These are phyloP conservation scores for Anarhynchus alexandrinus DNA, from an alignment of 2,113 vertebrate species.

Conservation along the genomic window DNA sequence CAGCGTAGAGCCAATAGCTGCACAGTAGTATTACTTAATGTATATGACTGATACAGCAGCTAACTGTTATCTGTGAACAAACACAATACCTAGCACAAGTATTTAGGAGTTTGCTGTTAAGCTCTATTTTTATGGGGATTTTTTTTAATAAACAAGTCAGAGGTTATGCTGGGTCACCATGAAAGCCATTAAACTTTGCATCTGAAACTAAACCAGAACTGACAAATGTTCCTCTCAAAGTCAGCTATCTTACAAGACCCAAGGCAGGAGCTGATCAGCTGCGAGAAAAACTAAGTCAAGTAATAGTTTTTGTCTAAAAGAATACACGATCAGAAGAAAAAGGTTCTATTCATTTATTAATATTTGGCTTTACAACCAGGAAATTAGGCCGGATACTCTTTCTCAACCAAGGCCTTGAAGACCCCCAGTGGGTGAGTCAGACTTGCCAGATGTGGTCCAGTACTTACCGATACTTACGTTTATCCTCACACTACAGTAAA, in stretches of 20 bases:
- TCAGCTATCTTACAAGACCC: neutral
- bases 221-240: neutral
- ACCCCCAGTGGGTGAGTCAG: neutral
- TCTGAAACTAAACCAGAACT: neutral
- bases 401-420: neutral
- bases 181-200: neutral
- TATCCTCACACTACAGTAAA: neutral
- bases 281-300: neutral
- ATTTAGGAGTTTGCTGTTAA: neutral
- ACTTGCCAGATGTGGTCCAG: neutral
- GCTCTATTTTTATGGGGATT: neutral
- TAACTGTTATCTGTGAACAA: conserved; percentile 16
- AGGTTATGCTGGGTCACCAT: neutral
- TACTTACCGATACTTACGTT: no score
- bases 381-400: neutral
- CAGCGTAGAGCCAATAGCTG: conserved; percentile 14
- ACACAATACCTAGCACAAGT: neutral
- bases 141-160: neutral
- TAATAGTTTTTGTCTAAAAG: neutral
- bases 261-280: neutral
- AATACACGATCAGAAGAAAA: neutral
- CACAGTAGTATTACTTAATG: conserved; percentile 11
- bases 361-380: neutral
- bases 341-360: neutral
- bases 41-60: neutral